A percentile compares a stretch with the other conserved stretches of the same genome.
phyloP scores from a whole-genome alignment of 2,113 vertebrate species.

The Chaetodon trifascialis region DNA sequence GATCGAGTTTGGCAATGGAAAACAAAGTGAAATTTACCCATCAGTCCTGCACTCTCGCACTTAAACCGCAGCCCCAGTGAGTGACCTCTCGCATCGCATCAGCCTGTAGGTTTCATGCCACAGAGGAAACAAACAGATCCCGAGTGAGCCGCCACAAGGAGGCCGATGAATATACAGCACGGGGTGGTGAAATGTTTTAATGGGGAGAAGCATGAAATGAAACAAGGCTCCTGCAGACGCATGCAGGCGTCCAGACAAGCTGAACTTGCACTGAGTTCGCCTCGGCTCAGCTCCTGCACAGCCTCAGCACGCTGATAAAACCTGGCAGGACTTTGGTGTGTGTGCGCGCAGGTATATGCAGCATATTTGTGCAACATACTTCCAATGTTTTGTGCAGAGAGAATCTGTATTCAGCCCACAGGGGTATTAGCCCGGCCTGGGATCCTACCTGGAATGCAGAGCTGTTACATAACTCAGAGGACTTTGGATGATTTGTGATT shows the following conservation, averaged over 20 bases:
- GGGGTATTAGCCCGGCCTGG: constrained; percentile 31
- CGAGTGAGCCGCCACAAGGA: constrained; percentile 11
- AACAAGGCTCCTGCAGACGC: constrained; percentile 4
- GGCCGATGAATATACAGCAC: not conserved
- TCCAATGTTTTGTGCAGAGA: not conserved
- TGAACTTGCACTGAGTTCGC: constrained; percentile 28
- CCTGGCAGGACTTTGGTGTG: not conserved
- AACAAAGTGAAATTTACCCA: not conserved
- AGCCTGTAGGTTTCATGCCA: not conserved
- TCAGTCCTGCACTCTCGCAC: not conserved
- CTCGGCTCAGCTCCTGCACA: not conserved
- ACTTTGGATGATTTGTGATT: constrained; percentile 52
- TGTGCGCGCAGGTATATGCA: constrained; percentile 27
- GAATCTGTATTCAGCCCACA: constrained; percentile 12
- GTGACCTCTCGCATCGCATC: not conserved
- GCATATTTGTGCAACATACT: not conserved
- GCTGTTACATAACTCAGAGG: constrained; percentile 63
- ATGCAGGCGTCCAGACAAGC: not conserved
- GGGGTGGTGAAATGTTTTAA: constrained; percentile 21
- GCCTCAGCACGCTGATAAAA: constrained; percentile 15
- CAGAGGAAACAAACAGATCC: not conserved
- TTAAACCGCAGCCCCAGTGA: not conserved
- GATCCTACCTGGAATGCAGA: constrained; percentile 70
- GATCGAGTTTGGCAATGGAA: not conserved
- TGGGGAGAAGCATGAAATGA: not conserved